These are phyloP conservation scores for Ethmia dodecea DNA, from an alignment of 2,888 invertebrate species.

Conservation along the genomic window DNA sequence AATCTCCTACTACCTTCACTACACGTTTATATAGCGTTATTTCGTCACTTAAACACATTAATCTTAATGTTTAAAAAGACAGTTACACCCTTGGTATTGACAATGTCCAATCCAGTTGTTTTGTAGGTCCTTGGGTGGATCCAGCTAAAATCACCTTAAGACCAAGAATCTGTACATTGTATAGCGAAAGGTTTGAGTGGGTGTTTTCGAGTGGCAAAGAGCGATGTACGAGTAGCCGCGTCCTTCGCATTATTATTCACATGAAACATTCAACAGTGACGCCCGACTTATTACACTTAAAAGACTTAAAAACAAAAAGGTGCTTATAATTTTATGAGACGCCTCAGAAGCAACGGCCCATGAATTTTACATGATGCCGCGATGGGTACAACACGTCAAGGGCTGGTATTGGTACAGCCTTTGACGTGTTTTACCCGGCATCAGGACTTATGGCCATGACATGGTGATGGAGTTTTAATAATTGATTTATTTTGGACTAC, in stretches of 20 bases:
- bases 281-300: slow-evolving; percentile 37
- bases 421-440: no score
- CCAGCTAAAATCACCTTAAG: background rate
- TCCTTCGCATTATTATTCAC: slow-evolving; percentile 34
- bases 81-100: background rate
- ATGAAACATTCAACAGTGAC: slow-evolving; percentile 58
- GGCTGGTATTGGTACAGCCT: no score
- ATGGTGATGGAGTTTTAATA: no score
- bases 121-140: background rate
- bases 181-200: background rate
- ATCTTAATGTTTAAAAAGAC: background rate
- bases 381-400: no score
- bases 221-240: background rate
- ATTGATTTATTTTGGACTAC: no score
- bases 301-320: slow-evolving; percentile 13
- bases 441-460: no score
- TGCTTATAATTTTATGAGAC: no score
- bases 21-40: no score
- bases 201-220: background rate
- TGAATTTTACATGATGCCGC: no score
- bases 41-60: no score
- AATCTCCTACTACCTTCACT: no score
- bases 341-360: no score
- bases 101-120: background rate
- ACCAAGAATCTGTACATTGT: background rate